Base-by-base conservation (phyloP, 2,888 invertebrate species). In the Phortica magna region DNA sequence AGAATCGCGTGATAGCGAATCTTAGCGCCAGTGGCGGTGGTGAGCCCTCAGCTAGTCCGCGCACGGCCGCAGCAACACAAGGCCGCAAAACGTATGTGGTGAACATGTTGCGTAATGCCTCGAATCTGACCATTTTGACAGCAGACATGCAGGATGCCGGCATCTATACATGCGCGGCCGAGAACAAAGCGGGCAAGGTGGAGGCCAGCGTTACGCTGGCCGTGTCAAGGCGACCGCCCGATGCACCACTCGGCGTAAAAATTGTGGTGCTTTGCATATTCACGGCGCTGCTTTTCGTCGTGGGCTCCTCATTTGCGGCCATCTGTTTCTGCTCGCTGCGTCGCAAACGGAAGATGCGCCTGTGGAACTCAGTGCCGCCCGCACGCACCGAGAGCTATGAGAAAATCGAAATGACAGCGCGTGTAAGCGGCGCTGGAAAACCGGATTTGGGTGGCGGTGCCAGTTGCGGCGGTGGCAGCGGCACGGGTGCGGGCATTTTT, bases 171-270 rank as follows among this genome's bases (percentile, higher is more conserved):
- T 97, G 97, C 88, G 93, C 94, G 75, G 96, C 96, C 0, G 96
- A 96, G 90, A 96, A 96, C 89, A 94, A 95, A 90, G 96, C 96
- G 5, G 96, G 96, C 0, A 94, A 94, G 87, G 95, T 95, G 12
- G 95, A 95, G 91, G 95, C 95, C 31, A 95, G 95, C 88, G 94
- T 96, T 76, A 95, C 94, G 77, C 92, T 97, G 84, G 93, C 94
- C 1, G 94, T 96, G 79, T 94, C 95, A 64, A 94, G 94, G 81
- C 94, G 94, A 82, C 94, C 94, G 48, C 93, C 94, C 57, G 94
- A 94, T 83, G 93, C 93, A 82, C 93, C 93, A 76, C 89, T 95
- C 89, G 92, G 94, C 89, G 91, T 94, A 88, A 92, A 94, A 92
- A 93, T 93, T 19, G 92, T 96, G 10, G 93, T 95, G 84, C 94